phyloP scores from a whole-genome alignment of 2,797 vertebrate genomes.

The Sebastes alutus region DNA sequence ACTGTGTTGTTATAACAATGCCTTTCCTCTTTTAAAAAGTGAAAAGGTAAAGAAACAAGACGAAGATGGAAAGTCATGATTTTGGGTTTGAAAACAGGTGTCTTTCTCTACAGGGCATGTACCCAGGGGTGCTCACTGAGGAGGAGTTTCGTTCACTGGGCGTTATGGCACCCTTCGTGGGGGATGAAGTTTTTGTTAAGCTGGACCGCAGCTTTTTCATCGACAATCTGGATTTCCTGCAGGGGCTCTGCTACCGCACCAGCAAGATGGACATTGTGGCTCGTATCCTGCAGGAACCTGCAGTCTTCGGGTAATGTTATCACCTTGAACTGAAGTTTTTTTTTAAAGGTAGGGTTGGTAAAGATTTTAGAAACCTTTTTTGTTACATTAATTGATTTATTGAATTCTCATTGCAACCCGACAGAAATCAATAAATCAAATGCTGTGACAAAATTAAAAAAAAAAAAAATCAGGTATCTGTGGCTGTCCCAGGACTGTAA shows the following conservation, averaged over 20 bases:
- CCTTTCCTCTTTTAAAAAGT: background rate
- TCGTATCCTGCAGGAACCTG: constrained; percentile 75
- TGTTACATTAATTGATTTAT: too few relatives aligned
- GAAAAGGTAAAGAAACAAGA: background rate
- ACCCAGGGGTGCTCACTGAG: constrained; percentile 77
- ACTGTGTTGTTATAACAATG: background rate
- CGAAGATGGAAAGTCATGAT: background rate
- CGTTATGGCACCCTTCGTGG: constrained; percentile 81
- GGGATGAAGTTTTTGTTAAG: constrained; percentile 79
- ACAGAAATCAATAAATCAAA: too few relatives aligned
- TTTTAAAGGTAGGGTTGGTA: background rate
- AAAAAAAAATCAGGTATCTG: too few relatives aligned
- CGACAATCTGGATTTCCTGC: constrained; percentile 71
- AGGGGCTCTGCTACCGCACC: constrained; percentile 76
- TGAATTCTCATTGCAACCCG: too few relatives aligned
- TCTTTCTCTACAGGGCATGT: constrained; percentile 71
- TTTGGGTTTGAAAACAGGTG: background rate
- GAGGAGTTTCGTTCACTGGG: constrained; percentile 80
- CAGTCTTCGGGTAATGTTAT: constrained; percentile 77
- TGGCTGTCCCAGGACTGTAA: too few relatives aligned
- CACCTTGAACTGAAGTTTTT: background rate
- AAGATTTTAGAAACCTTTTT: background rate
- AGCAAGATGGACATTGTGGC: constrained; percentile 77
- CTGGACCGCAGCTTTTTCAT: constrained; percentile 79
- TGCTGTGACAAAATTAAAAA: too few relatives aligned